Percentiles rank a stretch among this genome's conserved stretches.
Conservation (phyloP, 2,113 vertebrate genomes). For the Alethe diademata region DNA sequence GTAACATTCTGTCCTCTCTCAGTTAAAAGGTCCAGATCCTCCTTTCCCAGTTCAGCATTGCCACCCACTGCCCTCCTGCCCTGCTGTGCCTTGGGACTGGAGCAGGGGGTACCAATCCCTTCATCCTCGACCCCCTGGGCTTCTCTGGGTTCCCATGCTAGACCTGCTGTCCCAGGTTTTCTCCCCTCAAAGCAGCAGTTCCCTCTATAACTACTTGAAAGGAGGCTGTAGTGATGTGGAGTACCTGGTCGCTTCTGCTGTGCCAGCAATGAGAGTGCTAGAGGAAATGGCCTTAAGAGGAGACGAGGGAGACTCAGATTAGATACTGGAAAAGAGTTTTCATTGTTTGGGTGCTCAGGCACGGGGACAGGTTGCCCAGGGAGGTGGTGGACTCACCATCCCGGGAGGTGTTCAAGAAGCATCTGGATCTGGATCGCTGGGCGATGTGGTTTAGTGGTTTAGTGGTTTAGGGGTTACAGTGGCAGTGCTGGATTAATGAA, state of each 20-base stretch:
- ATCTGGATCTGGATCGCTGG: not conserved
- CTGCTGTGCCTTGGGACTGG: rapidly evolving
- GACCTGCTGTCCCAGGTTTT: not conserved
- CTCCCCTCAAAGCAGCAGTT: not conserved
- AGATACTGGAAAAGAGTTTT: not conserved
- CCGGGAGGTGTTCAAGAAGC: not conserved
- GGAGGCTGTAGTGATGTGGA: not conserved
- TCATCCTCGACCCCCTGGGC: rapidly evolving
- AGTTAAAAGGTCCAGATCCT: not conserved
- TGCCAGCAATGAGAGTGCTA: not conserved
- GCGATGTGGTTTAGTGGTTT: not conserved
- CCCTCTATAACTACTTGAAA: not conserved
- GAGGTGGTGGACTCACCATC: not conserved
- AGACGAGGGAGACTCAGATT: not conserved
- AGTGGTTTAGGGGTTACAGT: not conserved
- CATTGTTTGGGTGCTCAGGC: not conserved
- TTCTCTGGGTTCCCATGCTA: not conserved
- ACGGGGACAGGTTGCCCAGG: not conserved
- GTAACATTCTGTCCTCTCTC: not conserved
- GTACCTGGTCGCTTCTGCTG: not conserved
- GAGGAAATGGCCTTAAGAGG: not conserved
- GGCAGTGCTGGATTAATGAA: not conserved
- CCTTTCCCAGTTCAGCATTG: rapidly evolving
- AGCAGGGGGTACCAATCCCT: not conserved
- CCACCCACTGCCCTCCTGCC: rapidly evolving